Evolutionary conservation across 2,113 vertebrate genomes (phyloP).

Genomic region (Syngnathus scovelli): DNA sequence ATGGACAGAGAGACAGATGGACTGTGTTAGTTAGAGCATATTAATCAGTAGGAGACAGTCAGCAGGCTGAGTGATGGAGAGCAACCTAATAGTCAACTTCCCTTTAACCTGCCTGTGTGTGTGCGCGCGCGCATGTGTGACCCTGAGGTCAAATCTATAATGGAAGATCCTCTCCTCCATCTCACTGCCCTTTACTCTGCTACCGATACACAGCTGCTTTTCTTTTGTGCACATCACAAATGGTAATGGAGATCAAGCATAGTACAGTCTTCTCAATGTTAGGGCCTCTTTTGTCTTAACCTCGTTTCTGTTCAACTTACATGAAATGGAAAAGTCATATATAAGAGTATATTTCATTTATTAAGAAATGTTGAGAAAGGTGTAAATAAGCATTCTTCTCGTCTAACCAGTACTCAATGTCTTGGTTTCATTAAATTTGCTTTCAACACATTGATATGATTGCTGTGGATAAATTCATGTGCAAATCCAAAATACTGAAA

Average conservation of each 20-base stretch:
- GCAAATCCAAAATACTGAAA: background rate
- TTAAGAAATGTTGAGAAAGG: background rate
- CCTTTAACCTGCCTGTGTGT: conserved; percentile 10
- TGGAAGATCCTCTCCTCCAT: conserved; percentile 52
- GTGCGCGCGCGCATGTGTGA: conserved; percentile 5
- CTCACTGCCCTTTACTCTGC: conserved; percentile 32
- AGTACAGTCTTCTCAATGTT: too few species aligned
- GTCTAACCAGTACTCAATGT: background rate
- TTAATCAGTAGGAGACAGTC: conserved; percentile 33
- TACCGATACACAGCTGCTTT: conserved; percentile 12
- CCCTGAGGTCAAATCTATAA: conserved; percentile 51
- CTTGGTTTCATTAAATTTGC: background rate
- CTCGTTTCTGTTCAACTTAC: too few species aligned
- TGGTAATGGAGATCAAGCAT: background rate
- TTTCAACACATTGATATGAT: background rate
- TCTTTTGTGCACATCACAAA: background rate
- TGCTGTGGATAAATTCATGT: background rate
- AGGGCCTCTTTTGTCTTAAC: too few species aligned
- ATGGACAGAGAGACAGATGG: background rate
- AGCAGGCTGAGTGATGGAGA: conserved; percentile 35
- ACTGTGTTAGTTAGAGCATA: conserved; percentile 21
- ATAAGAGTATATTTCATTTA: background rate
- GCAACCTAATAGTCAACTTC: conserved; percentile 35
- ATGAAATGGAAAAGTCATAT: too few species aligned
- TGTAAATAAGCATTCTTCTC: background rate